These are phyloP conservation scores for Hylaeus anthracinus DNA, from an alignment of 1,140 invertebrate genomes.

Conservation along the genomic window DNA sequence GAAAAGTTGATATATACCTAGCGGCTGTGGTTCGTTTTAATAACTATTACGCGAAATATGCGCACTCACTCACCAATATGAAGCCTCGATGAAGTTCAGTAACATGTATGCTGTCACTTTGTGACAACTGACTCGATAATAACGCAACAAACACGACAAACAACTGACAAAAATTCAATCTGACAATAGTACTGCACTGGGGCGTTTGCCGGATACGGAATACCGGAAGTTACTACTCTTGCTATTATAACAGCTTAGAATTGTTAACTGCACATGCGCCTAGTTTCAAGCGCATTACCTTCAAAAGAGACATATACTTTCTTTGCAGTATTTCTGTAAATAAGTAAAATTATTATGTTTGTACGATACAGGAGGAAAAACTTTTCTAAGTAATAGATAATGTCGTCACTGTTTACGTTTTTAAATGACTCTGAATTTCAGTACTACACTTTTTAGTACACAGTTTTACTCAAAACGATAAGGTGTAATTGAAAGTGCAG, in stretches of 20 bases:
- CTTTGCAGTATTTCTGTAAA: neutral
- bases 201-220: constrained; percentile 73
- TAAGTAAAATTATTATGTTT: neutral
- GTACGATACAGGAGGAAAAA: neutral
- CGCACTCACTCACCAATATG: constrained; percentile 39
- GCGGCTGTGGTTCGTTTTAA: constrained; percentile 31
- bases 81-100: constrained; percentile 3
- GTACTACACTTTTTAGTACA: neutral
- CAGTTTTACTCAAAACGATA: neutral
- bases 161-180: constrained; percentile 8
- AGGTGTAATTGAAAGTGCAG: neutral
- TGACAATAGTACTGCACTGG: constrained; percentile 50
- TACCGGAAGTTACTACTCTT: constrained; percentile 56
- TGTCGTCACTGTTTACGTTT: neutral
- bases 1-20: constrained; percentile 38
- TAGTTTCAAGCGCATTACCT: constrained; percentile 9
- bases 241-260: constrained; percentile 28
- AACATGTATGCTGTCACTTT: neutral
- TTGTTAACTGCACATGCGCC: constrained; percentile 35
- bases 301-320: neutral
- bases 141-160: constrained; percentile 30
- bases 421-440: neutral
- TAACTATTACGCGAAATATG: constrained; percentile 7
- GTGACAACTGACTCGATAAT: constrained; percentile 18
- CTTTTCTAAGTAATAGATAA: neutral